Evolutionary conservation across 2,113 vertebrate genomes (phyloP).

Genomic region (Pagrus major): DNA sequence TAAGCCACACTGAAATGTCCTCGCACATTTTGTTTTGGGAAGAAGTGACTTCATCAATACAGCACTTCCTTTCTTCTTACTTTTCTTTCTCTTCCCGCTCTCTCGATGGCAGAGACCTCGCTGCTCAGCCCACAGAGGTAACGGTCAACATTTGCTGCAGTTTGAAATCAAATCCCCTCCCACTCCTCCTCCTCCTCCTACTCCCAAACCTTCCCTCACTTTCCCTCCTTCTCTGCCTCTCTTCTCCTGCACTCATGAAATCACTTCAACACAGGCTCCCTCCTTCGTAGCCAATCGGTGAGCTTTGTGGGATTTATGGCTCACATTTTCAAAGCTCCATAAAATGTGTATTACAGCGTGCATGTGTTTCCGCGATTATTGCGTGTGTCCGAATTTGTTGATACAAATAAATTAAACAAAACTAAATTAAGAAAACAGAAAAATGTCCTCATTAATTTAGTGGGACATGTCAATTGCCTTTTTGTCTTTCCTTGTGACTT

Average conservation of each 20-base stretch:
- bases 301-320: slow-evolving; percentile 57
- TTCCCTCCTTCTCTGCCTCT: slow-evolving; percentile 33
- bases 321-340: slow-evolving; percentile 56
- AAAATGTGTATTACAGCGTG: slow-evolving; percentile 27
- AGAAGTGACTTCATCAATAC: slow-evolving; percentile 38
- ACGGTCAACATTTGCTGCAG: slow-evolving; percentile 57
- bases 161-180: slow-evolving; percentile 67
- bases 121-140: slow-evolving; percentile 43
- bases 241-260: slow-evolving; percentile 51
- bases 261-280: slow-evolving; percentile 57
- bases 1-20: slow-evolving; percentile 4
- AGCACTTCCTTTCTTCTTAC: slow-evolving; percentile 2
- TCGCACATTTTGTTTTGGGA: slow-evolving; percentile 23
- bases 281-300: slow-evolving; percentile 45
- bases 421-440: slow-evolving; percentile 18
- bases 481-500: background rate
- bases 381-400: background rate
- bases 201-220: slow-evolving; percentile 12
- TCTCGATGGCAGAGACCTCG: background rate
- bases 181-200: slow-evolving; percentile 14
- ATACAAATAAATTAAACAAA: slow-evolving; percentile 18
- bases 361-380: slow-evolving; percentile 26
- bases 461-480: background rate
- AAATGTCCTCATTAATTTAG: slow-evolving; percentile 7
- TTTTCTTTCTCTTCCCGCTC: slow-evolving; percentile 9